Evolutionary conservation across 2,113 vertebrate species (phyloP), one percentile per base, ranked within the genome.

Genomic region (Psittacula cyanocephala): DNA sequence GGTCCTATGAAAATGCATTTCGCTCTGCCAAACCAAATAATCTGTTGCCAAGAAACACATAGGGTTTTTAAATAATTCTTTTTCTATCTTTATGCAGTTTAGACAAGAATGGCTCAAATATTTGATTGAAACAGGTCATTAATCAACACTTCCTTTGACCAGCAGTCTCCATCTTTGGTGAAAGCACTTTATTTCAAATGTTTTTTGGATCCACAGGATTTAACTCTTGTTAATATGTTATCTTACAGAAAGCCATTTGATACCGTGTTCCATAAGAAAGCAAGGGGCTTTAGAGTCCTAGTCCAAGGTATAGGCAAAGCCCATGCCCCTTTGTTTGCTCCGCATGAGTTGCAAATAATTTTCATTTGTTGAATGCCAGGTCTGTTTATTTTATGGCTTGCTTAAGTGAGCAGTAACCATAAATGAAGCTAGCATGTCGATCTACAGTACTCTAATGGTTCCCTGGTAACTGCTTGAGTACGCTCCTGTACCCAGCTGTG

Each of bases 31-130:
- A 87, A 50, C 70, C 47, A 97, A 93, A 92, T 65, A 87, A 46
- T 82, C 72, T 17, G 27, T 97, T 97, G 92, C 95, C 93, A 95
- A 96, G 97, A 92, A 95, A 94, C 74, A 92, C 72, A 75, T 18
- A 65, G 37, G 70, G 62, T 33, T 95, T 92, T 96, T 64, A 19
- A 87, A 80, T 78, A 88, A 71, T 59, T 83, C n/a, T 89, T 91
- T 94, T 95, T 86, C 93, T 95, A 74, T 74, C 64, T 96, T 96
- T 71, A 72, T 83, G 65, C 9, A 65, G 63, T 88, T 79, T 83
- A 89, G 62, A 74, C 81, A 88, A 95, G 86, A 92, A 81, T 44
- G 57, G 35, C 77, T 89, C 75, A 95, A 96, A 96, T 83, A 80
- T 87, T 92, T 96, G 60, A 82, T 95, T 91, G 74, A 97, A 96